Conservation (phyloP, 2,888 invertebrate species). For the Trissoscelio sp. region DNA sequence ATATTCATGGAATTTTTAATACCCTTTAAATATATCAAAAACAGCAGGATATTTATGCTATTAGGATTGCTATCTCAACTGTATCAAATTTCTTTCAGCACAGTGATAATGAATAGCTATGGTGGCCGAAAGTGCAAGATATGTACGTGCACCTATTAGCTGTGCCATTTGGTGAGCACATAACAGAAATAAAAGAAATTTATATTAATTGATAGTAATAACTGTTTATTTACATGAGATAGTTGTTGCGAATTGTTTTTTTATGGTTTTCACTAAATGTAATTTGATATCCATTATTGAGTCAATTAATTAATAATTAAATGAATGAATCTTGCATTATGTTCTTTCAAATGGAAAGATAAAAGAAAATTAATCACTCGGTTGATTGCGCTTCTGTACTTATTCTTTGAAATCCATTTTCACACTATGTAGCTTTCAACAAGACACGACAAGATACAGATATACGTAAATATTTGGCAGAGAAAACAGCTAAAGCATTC, state of each 20-base stretch:
- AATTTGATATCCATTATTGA: too few relatives aligned
- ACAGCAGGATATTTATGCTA: slow-evolving; percentile 43
- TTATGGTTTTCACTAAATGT: too few relatives aligned
- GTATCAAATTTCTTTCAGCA: slow-evolving; percentile 48
- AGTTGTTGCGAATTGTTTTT: too few relatives aligned
- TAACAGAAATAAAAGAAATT: background rate
- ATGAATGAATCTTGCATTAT: too few relatives aligned
- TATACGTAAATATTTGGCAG: slow-evolving; percentile 16
- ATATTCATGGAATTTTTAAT: slow-evolving; percentile 51
- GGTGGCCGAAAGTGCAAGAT: slow-evolving; percentile 29
- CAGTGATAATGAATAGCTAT: slow-evolving; percentile 49
- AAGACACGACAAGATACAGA: slow-evolving; percentile 14
- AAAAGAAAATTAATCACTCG: slow-evolving; percentile 27
- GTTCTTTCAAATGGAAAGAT: background rate
- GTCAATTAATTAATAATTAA: slow-evolving; percentile 1
- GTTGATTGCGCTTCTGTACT: slow-evolving; percentile 2
- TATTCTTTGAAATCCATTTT: slow-evolving; percentile 8
- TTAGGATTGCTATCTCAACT: slow-evolving; percentile 44
- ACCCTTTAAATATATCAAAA: slow-evolving; percentile 50
- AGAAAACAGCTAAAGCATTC: slow-evolving; percentile 11
- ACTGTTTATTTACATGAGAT: background rate
- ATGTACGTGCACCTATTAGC: slow-evolving; percentile 29
- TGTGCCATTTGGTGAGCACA: slow-evolving; percentile 25
- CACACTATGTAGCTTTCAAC: background rate
- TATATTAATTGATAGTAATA: background rate